phyloP scores from a whole-genome alignment of 2,888 invertebrate species.

The Patella caerulea region DNA sequence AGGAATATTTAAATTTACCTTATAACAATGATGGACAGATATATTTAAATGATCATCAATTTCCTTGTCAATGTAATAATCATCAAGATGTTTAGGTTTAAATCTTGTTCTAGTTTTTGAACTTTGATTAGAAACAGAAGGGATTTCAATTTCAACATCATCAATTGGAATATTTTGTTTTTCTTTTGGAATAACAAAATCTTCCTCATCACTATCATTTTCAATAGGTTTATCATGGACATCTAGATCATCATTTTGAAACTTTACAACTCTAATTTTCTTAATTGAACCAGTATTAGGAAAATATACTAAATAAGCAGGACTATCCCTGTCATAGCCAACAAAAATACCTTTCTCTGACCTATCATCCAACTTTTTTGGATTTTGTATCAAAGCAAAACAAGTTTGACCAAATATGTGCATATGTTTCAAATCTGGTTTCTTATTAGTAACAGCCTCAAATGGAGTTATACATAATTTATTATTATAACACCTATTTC shows the following conservation, averaged over 20 bases:
- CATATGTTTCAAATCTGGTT: slow-evolving; percentile 15
- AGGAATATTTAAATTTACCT: background rate
- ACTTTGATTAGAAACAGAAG: background rate
- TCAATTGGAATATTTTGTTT: background rate
- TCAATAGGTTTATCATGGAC: background rate
- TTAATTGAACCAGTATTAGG: slow-evolving; percentile 26
- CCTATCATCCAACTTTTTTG: slow-evolving; percentile 18
- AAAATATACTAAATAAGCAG: slow-evolving; percentile 31
- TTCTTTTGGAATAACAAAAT: background rate
- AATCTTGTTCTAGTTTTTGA: background rate
- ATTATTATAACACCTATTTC: slow-evolving; percentile 34
- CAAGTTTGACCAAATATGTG: slow-evolving; percentile 19
- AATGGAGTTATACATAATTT: slow-evolving; percentile 24
- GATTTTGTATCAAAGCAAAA: slow-evolving; percentile 14
- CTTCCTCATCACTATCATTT: background rate
- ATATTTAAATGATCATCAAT: background rate
- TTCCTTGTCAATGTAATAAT: slow-evolving; percentile 3
- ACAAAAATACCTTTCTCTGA: slow-evolving; percentile 26
- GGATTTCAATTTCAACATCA: background rate
- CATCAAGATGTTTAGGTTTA: background rate
- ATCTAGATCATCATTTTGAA: slow-evolving; percentile 4
- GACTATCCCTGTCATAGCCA: slow-evolving; percentile 32
- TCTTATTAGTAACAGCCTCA: slow-evolving; percentile 23
- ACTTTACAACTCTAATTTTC: slow-evolving; percentile 24
- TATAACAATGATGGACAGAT: slow-evolving; percentile 18